phyloP scores from a whole-genome alignment of 2,113 vertebrate species.

The Casuarius casuarius region DNA sequence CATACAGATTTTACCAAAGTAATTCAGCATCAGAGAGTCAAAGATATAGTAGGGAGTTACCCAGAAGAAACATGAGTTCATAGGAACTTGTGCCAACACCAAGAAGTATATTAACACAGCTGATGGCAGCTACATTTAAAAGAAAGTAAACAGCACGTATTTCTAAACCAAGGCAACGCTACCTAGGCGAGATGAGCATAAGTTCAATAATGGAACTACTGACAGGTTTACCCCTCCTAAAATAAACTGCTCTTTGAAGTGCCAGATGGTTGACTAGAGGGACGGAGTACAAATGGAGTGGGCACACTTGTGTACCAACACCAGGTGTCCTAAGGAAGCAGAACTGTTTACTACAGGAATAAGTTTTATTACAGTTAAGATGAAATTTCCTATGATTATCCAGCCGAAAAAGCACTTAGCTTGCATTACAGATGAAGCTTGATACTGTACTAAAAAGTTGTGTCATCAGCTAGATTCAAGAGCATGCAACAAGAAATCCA shows the following conservation, averaged over 20 bases:
- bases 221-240: background rate
- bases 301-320: fast-evolving
- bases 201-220: background rate
- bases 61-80: background rate
- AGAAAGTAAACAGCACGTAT: background rate
- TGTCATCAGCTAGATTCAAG: background rate
- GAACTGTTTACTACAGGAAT: background rate
- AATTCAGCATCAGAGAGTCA: background rate
- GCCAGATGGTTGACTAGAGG: background rate
- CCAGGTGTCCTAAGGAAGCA: background rate
- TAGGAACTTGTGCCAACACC: background rate
- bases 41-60: background rate
- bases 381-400: background rate
- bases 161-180: background rate
- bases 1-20: background rate
- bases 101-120: background rate
- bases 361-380: background rate
- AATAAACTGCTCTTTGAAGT: background rate
- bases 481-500: background rate
- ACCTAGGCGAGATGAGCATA: background rate
- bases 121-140: background rate
- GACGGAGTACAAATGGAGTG: background rate
- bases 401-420: background rate
- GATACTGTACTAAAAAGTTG: background rate
- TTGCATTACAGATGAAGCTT: background rate